These are phyloP conservation scores for Esperia sulphurella DNA, from an alignment of 2,888 invertebrate species.

Conservation along the genomic window DNA sequence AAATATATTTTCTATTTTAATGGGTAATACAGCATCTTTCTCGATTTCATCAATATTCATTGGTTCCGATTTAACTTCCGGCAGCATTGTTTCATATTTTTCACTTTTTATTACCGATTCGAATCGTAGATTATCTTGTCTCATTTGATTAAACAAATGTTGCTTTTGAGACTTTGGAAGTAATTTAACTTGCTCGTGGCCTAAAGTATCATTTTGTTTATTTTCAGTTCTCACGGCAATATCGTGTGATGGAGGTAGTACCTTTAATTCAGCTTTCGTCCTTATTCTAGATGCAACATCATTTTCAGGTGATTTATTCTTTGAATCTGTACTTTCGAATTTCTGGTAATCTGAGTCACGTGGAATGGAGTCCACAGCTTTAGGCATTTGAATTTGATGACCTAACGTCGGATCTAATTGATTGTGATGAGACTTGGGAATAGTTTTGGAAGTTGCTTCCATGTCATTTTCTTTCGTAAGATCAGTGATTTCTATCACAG, in stretches of 20 bases:
- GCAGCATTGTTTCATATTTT: slow-evolving; percentile 66
- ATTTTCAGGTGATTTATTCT: slow-evolving; percentile 64
- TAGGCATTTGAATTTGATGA: slow-evolving; percentile 82
- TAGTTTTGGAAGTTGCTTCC: slow-evolving; percentile 32
- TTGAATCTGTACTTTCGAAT: slow-evolving; percentile 43
- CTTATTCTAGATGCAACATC: slow-evolving; percentile 86
- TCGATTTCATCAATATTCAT: slow-evolving; percentile 83
- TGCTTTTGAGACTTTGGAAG: slow-evolving; percentile 66
- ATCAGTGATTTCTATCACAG: slow-evolving; percentile 71
- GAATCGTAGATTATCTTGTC: slow-evolving; percentile 56
- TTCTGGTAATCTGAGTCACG: slow-evolving; percentile 66
- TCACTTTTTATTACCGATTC: slow-evolving; percentile 82
- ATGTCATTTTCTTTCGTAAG: slow-evolving; percentile 58
- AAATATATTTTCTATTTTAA: slow-evolving; percentile 52
- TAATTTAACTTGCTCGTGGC: slow-evolving; percentile 45
- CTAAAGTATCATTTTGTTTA: slow-evolving; percentile 27
- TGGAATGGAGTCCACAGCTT: slow-evolving; percentile 83
- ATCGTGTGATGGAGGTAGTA: slow-evolving; percentile 66
- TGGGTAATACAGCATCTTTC: slow-evolving; percentile 73
- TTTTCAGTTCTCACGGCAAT: slow-evolving; percentile 35
- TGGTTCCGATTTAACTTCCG: slow-evolving; percentile 84
- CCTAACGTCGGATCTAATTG: slow-evolving; percentile 28
- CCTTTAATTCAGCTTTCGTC: slow-evolving; percentile 92
- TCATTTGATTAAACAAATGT: slow-evolving; percentile 70
- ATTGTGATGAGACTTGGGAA: slow-evolving; percentile 27